Percentiles rank a stretch among this genome's conserved stretches.
Conservation (phyloP, 1,140 invertebrate genomes). For the Mya arenaria region DNA sequence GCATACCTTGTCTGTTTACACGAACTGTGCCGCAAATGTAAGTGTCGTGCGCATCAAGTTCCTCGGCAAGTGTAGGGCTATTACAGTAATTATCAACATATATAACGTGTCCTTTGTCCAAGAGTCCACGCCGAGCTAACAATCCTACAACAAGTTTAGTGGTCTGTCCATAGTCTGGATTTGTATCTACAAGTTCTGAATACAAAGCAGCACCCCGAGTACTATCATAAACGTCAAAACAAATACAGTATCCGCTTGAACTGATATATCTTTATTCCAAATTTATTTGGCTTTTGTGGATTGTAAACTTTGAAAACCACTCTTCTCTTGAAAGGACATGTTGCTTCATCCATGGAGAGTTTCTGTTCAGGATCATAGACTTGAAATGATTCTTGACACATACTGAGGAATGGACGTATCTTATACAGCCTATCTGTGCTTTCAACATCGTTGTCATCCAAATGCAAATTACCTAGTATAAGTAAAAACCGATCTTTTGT, state of each 20-base stretch:
- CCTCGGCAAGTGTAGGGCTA: neutral
- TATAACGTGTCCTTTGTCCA: constrained; percentile 23
- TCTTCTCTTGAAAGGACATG: constrained; percentile 49
- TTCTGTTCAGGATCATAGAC: constrained; percentile 14
- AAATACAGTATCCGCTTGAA: constrained; percentile 48
- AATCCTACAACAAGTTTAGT: constrained; percentile 41
- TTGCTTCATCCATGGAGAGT: constrained; percentile 37
- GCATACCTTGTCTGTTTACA: neutral
- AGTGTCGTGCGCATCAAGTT: constrained; percentile 3
- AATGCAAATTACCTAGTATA: no score
- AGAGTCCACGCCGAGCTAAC: neutral
- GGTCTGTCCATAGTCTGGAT: neutral
- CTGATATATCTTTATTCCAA: no score
- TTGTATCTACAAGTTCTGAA: constrained; percentile 9
- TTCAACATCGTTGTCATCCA: no score
- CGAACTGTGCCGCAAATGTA: constrained; percentile 18
- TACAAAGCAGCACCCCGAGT: constrained; percentile 7
- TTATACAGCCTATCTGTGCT: no score
- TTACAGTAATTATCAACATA: constrained; percentile 36
- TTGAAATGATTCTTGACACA: neutral
- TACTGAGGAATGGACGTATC: constrained; percentile 25
- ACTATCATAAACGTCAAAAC: constrained; percentile 46
- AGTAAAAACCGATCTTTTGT: no score
- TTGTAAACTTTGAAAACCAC: constrained; percentile 56
- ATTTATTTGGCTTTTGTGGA: constrained; percentile 53